Percentiles rank a stretch among this genome's conserved stretches.
Conservation (phyloP, 1,140 invertebrate genomes). For the Papilio polyxenes region DNA sequence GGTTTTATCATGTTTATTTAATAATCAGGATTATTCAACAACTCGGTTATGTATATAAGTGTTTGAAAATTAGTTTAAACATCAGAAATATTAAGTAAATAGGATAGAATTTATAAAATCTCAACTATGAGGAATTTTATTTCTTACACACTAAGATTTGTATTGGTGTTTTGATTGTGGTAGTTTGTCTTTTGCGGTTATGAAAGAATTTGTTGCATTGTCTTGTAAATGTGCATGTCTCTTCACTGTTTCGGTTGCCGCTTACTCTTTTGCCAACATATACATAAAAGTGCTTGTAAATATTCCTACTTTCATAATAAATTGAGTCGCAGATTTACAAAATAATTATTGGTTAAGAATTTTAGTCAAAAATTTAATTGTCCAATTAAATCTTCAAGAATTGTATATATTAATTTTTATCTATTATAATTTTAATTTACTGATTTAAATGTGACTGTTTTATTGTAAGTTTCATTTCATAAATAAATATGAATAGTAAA, state of each 20-base stretch:
- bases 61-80: not conserved
- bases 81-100: not conserved
- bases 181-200: not conserved
- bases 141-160: not conserved
- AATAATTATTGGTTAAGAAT: not conserved
- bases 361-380: conserved; percentile 8
- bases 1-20: not conserved
- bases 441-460: conserved; percentile 8
- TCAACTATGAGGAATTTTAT: not conserved
- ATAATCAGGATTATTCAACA: not conserved
- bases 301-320: not conserved
- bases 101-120: not conserved
- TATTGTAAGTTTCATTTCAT: not conserved
- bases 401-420: conserved; percentile 14
- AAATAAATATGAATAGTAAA: not conserved
- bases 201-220: not conserved
- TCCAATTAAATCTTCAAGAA: not conserved
- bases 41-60: not conserved
- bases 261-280: too few relatives aligned
- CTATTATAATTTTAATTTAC: conserved; percentile 14
- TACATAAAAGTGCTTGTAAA: not conserved
- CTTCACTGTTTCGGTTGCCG: too few relatives aligned
- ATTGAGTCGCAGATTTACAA: not conserved
- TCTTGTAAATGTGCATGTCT: not conserved
- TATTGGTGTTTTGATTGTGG: not conserved